These are phyloP conservation scores for Xanthia togata DNA, from an alignment of 2,888 invertebrate species.

Conservation along the genomic window DNA sequence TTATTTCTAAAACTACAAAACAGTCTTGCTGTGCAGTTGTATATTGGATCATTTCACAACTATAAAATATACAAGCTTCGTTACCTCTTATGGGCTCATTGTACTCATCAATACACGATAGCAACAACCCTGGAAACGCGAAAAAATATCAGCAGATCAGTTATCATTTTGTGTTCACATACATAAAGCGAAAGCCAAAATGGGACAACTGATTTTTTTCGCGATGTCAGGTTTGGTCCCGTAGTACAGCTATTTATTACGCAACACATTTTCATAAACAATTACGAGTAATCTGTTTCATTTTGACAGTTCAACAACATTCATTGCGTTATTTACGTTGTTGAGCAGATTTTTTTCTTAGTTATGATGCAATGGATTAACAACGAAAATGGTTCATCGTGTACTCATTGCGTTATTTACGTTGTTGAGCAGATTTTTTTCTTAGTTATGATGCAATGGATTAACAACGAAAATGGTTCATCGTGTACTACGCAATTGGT, in stretches of 20 bases:
- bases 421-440: no score
- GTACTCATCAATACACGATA: not conserved
- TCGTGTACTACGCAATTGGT: not conserved
- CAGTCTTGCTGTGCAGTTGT: conserved; percentile 63
- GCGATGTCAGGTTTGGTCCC: not conserved
- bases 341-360: no score
- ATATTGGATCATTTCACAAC: conserved; percentile 42
- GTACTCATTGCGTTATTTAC: no score
- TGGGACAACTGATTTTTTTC: no score
- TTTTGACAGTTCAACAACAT: no score
- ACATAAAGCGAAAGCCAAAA: not conserved
- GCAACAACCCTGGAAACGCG: not conserved
- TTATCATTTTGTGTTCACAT: not conserved
- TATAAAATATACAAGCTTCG: conserved; percentile 22
- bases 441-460: no score
- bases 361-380: no score
- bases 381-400: no score
- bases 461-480: no score
- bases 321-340: no score
- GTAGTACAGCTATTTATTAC: not conserved
- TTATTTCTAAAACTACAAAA: conserved; percentile 63
- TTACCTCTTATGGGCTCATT: not conserved
- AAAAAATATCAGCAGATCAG: not conserved
- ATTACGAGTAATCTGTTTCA: no score
- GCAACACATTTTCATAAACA: no score